Conservation (phyloP, 2,113 vertebrate species). For the Cromileptes altivelis region DNA sequence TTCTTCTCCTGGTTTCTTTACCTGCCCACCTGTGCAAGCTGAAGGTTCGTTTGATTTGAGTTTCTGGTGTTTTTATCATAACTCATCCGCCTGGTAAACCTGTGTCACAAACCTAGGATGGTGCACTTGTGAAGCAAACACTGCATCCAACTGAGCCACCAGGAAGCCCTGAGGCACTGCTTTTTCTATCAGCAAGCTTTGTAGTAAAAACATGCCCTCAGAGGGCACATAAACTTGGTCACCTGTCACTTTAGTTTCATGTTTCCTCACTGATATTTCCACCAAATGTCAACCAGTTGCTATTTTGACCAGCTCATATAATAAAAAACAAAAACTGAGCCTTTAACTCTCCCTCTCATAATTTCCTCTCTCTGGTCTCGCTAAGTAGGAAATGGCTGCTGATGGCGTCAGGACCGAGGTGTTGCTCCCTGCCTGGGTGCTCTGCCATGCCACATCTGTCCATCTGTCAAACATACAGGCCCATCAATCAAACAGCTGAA, state of each 20-base stretch:
- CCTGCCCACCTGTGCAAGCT: neutral
- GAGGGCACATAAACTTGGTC: neutral
- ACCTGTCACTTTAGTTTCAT: constrained; percentile 38
- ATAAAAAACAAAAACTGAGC: constrained; percentile 7
- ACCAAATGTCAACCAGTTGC: constrained; percentile 33
- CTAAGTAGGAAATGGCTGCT: constrained; percentile 30
- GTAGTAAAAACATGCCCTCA: neutral
- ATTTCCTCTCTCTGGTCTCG: neutral
- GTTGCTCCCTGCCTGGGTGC: constrained; percentile 45
- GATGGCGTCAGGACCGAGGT: constrained; percentile 33
- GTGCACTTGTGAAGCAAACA: neutral
- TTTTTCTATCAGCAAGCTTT: neutral
- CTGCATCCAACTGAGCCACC: constrained; percentile 21
- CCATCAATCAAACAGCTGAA: constrained; percentile 73
- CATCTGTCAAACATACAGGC: constrained; percentile 61
- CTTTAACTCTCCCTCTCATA: constrained; percentile 4
- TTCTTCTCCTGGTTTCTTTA: neutral
- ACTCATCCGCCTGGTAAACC: constrained; percentile 20
- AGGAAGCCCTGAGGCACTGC: constrained; percentile 17
- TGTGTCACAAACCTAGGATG: neutral
- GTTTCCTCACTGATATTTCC: constrained; percentile 43
- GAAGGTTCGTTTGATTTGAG: neutral
- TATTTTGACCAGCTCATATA: constrained; percentile 3
- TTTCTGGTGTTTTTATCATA: neutral
- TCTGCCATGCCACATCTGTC: constrained; percentile 66